Conservation (phyloP, 2,888 invertebrate species). For the Troides aeacus region DNA sequence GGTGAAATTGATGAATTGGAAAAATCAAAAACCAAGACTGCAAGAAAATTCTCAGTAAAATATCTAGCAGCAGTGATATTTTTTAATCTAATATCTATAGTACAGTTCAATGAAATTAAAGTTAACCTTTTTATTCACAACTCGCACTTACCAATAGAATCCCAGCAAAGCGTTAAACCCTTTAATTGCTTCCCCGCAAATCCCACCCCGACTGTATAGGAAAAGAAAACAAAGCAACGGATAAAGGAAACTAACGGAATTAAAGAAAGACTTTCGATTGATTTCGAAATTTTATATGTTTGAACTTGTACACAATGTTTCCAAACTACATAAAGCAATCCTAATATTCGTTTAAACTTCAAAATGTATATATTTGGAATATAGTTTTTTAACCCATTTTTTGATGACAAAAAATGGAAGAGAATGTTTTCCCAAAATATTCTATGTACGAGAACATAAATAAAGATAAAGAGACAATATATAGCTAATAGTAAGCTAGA, state of each 20-base stretch:
- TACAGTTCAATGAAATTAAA: not conserved
- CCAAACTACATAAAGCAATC: not conserved
- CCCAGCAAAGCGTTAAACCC: not conserved
- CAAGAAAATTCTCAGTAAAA: not conserved
- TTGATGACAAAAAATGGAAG: too few species aligned
- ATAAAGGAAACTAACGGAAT: slow-evolving; percentile 1
- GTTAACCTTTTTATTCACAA: not conserved
- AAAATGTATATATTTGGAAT: too few species aligned
- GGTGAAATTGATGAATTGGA: too few species aligned
- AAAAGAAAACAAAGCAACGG: not conserved
- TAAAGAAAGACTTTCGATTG: not conserved
- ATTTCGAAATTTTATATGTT: not conserved
- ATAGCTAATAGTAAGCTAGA: too few species aligned
- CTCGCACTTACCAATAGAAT: not conserved
- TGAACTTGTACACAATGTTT: not conserved
- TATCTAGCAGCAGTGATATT: not conserved
- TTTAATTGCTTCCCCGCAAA: slow-evolving; percentile 1
- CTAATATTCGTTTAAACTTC: too few species aligned
- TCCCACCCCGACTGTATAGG: not conserved
- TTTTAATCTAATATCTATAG: not conserved
- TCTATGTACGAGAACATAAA: too few species aligned
- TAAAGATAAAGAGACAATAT: too few species aligned
- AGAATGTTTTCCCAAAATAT: too few species aligned
- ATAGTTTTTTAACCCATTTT: too few species aligned
- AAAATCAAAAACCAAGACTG: too few species aligned